Conservation (phyloP, 2,113 vertebrate species). For the Callocephalon fimbriatum region DNA sequence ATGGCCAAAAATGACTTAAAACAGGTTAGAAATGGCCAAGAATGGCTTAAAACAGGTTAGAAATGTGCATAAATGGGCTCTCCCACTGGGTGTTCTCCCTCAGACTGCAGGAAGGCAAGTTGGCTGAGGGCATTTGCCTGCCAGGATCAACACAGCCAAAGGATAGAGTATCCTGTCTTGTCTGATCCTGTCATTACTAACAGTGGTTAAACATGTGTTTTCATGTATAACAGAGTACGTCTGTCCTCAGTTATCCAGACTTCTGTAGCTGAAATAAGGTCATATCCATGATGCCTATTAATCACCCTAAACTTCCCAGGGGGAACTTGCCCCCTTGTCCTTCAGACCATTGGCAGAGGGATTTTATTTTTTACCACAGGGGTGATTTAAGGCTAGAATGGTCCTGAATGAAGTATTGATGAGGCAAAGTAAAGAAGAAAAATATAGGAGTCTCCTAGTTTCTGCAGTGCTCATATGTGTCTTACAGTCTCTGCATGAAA, state of each 20-base stretch:
- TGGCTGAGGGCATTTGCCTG: neutral
- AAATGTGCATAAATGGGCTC: too few relatives aligned
- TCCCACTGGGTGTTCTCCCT: neutral
- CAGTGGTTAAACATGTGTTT: constrained; percentile 2
- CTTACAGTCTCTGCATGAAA: constrained; percentile 1
- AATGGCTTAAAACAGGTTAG: too few relatives aligned
- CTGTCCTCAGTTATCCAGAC: neutral
- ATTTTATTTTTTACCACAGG: neutral
- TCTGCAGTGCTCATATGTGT: neutral
- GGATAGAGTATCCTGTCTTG: neutral
- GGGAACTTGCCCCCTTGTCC: neutral
- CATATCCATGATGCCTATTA: neutral
- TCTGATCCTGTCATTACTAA: neutral
- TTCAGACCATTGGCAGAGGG: neutral
- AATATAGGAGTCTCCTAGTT: neutral
- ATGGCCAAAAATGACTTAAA: too few relatives aligned
- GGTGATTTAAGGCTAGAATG: neutral
- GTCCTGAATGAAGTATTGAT: neutral
- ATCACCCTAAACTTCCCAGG: neutral
- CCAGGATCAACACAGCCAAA: neutral
- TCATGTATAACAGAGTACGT: neutral
- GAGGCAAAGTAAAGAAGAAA: neutral
- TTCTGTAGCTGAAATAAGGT: neutral
- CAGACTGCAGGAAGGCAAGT: neutral
- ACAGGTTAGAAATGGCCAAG: too few relatives aligned